A percentile compares a stretch with the other conserved stretches of the same genome.
Evolutionary conservation across 2,797 vertebrate species (phyloP).

Genomic region (Lepilemur ruficaudatus): DNA sequence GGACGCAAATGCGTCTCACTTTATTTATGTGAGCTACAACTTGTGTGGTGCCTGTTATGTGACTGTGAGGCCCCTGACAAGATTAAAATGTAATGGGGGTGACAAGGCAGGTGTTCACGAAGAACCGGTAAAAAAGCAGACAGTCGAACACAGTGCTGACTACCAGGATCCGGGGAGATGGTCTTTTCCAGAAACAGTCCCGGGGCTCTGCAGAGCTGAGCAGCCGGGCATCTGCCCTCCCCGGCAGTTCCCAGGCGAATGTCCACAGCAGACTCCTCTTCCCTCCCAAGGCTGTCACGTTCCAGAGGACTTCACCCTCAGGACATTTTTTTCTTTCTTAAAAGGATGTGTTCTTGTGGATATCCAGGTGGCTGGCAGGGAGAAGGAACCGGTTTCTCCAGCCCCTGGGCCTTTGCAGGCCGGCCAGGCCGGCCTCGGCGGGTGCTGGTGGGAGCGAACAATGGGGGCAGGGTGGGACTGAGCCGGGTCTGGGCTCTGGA

Average conservation of each 20-base stretch:
- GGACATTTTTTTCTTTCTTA: neutral
- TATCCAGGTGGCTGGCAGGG: neutral
- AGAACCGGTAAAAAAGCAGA: accelerated
- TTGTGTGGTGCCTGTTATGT: neutral
- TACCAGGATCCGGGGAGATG: accelerated
- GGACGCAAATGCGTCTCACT: neutral
- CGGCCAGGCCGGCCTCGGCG: neutral
- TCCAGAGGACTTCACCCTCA: neutral
- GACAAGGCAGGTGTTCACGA: neutral
- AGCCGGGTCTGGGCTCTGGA: neutral
- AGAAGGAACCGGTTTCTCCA: conserved; percentile 45
- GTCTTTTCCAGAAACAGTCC: neutral
- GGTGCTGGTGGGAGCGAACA: too few species aligned
- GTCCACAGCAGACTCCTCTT: neutral
- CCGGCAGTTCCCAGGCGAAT: neutral
- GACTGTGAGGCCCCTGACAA: neutral
- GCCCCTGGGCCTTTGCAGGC: neutral
- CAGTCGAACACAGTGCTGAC: accelerated
- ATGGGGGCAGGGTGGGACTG: too few species aligned
- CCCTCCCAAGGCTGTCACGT: neutral
- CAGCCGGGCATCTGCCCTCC: accelerated
- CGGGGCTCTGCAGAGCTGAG: neutral
- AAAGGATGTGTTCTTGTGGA: neutral
- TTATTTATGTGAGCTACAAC: accelerated
- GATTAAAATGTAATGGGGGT: neutral